A percentile compares a stretch with the other conserved stretches of the same genome.
Conservation (phyloP, 2,888 invertebrate species). For the Ochropleura plecta region DNA sequence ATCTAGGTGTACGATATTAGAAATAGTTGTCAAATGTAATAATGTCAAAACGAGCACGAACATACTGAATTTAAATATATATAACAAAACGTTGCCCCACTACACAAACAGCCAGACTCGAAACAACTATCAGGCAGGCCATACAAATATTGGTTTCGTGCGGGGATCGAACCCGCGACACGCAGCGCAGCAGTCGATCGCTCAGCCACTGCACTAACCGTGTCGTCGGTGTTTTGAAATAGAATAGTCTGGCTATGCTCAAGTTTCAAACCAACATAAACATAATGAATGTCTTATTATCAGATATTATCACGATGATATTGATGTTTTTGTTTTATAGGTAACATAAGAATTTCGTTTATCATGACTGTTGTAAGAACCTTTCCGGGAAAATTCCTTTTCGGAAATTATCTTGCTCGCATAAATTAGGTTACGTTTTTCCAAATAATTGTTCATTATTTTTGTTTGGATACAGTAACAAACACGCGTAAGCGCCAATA, state of each 20-base stretch:
- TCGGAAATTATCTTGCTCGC: not conserved
- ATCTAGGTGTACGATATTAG: not conserved
- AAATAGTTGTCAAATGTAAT: not conserved
- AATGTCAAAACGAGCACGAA: not conserved
- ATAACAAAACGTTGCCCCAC: too few relatives aligned
- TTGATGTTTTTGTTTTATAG: slow-evolving; percentile 4
- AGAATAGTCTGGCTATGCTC: not conserved
- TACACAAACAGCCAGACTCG: too few relatives aligned
- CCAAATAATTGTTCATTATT: slow-evolving; percentile 3
- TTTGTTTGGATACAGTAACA: not conserved
- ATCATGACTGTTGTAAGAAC: not conserved
- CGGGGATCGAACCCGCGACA: too few relatives aligned
- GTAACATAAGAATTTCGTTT: not conserved
- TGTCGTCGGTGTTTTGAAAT: slow-evolving; percentile 9
- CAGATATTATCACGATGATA: not conserved
- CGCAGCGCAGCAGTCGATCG: too few relatives aligned
- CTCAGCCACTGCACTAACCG: too few relatives aligned
- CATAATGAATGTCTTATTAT: not conserved
- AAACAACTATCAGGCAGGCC: too few relatives aligned
- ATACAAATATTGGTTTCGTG: too few relatives aligned
- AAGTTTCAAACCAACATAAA: slow-evolving; percentile 5
- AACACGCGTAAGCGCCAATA: not conserved
- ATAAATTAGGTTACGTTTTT: not conserved
- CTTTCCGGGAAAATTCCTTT: not conserved
- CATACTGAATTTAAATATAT: not conserved